phyloP scores from a whole-genome alignment of 2,888 invertebrate species.

The Amblyjoppa proteus region DNA sequence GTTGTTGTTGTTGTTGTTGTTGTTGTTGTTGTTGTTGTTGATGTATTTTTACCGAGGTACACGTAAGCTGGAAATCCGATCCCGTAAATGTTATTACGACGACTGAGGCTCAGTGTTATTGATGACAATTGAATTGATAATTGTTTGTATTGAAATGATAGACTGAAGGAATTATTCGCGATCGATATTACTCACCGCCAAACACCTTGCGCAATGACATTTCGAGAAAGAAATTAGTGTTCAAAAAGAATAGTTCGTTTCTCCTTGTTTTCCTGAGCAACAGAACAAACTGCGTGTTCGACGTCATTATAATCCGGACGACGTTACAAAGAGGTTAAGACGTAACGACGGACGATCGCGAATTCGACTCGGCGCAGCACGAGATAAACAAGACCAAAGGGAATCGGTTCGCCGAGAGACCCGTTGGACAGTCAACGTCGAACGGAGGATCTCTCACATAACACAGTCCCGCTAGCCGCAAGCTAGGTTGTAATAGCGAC shows the following conservation, averaged over 20 bases:
- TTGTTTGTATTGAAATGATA: conserved; percentile 15
- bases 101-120: not conserved
- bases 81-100: not conserved
- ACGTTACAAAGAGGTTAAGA: conserved; percentile 1
- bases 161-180: not conserved
- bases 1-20: no score
- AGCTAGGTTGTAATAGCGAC: conserved; percentile 19
- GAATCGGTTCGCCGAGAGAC: conserved; percentile 17
- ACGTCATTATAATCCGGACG: conserved; percentile 62
- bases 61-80: not conserved
- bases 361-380: not conserved
- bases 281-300: conserved; percentile 71
- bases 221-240: conserved; percentile 72
- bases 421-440: conserved; percentile 35
- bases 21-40: not conserved
- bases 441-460: conserved; percentile 29
- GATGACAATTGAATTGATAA: conserved; percentile 8
- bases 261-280: conserved; percentile 74
- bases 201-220: conserved; percentile 74
- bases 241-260: conserved; percentile 73
- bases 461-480: conserved; percentile 29
- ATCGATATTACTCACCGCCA: conserved; percentile 72
- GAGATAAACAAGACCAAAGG: conserved; percentile 3
- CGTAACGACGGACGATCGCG: not conserved
- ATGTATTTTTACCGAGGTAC: not conserved